Evolutionary conservation across 2,797 vertebrate genomes (phyloP), one percentile per base, ranked within the genome.

Genomic region (Hoplostethus mediterraneus): DNA sequence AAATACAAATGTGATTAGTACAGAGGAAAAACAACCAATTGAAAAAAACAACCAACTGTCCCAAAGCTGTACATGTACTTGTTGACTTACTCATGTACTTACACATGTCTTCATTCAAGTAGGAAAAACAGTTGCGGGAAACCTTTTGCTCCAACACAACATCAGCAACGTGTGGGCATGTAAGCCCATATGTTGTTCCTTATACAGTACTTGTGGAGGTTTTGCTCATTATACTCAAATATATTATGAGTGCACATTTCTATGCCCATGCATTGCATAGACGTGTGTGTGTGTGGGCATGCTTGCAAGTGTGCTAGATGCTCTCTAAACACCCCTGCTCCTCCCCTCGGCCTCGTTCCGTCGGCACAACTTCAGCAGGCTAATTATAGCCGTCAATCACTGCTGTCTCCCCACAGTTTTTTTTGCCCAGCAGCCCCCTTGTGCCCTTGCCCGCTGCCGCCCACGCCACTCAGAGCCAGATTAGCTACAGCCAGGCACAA

Each of bases 321-420:
- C 82, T 84, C 72, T 63, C 68, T 57, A 73, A 90, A 84, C 81
- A 79, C 65, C 81, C 77, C 62, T 4, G 59, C 82, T 86, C 90
- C 90, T 90, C 84, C 89, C 79, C 75, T 85, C 75, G 58, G 81
- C 84, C 89, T 88, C 53, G 66, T 90, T 92, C 85, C 64, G 30
- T 84, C 80, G 52, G 68, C 79, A 77, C 81, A 85, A 85, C 90
- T 90, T 88, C 78, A 81, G 85, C 80, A 40, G 66, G 80, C 85
- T 90, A 92, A 93, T 94, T 94, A 93, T 84, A 82, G 81, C 89
- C 67, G 92, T 92, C 93, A 92, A 93, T 93, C 92, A 92, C 63
- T 28, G 51, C 80, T 57, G 85, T 90, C 88, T 88, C 79, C 79
- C 67, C 70, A 66, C 84, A 69, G 67, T 75, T 86, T 83, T 86